Conservation (phyloP, 2,113 vertebrate genomes). For the Macquaria ambigua region DNA sequence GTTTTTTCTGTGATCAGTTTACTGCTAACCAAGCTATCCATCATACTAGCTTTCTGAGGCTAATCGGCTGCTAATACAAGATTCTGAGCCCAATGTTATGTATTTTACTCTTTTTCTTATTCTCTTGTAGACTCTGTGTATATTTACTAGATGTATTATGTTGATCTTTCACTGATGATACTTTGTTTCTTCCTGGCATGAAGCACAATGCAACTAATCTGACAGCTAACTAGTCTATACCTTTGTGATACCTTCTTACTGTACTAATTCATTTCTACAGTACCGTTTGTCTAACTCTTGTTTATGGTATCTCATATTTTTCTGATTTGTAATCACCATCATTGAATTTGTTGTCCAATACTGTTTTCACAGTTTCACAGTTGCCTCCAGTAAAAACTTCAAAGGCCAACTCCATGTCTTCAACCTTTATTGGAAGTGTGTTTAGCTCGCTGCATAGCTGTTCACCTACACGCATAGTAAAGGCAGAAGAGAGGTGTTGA, state of each 20-base stretch:
- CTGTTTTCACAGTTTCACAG: background rate
- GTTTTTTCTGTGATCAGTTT: too few relatives aligned
- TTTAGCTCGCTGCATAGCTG: background rate
- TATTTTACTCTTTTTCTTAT: background rate
- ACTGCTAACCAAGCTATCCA: too few relatives aligned
- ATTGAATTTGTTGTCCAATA: background rate
- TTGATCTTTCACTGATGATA: background rate
- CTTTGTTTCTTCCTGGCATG: background rate
- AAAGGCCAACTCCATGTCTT: background rate
- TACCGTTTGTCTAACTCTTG: background rate
- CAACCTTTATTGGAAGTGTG: background rate
- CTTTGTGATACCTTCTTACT: background rate
- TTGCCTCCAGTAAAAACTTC: background rate
- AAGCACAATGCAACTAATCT: background rate
- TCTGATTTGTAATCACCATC: background rate
- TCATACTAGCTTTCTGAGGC: background rate
- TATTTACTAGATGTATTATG: background rate
- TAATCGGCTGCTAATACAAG: too few relatives aligned
- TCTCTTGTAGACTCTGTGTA: background rate
- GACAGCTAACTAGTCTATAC: background rate
- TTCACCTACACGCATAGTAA: background rate
- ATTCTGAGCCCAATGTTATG: too few relatives aligned
- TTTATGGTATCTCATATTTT: too few relatives aligned
- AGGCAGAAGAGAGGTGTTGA: background rate
- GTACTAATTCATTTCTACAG: background rate